Conservation (phyloP, 2,797 vertebrate genomes). For the Mormyrops boulengeri region DNA sequence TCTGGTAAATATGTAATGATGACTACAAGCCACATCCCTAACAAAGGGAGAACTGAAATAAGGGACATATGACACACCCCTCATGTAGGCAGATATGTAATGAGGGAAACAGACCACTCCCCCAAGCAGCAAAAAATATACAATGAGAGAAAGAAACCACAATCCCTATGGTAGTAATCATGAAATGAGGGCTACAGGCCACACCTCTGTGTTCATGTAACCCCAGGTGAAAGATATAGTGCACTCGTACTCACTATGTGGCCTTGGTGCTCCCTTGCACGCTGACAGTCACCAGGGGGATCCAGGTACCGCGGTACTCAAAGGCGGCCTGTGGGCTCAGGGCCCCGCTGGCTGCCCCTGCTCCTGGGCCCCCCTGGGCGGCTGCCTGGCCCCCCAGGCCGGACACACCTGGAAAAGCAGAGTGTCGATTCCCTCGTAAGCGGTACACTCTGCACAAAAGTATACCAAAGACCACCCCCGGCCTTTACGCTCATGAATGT, state of each 20-base stretch:
- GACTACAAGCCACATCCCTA: not conserved
- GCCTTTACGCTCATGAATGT: not conserved
- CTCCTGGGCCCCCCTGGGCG: constrained; percentile 68
- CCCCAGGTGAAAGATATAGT: not conserved
- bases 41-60: not conserved
- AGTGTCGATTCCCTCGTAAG: not conserved
- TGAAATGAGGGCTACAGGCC: not conserved
- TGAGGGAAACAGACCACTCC: not conserved
- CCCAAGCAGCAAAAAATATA: not conserved
- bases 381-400: constrained; percentile 63
- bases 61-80: not conserved
- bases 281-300: constrained; percentile 87
- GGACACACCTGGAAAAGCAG: constrained; percentile 51
- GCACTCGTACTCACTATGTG: constrained; percentile 80
- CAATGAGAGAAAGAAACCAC: not conserved
- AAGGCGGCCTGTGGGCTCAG: constrained; percentile 86
- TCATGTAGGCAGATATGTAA: not conserved
- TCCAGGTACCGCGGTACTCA: constrained; percentile 96
- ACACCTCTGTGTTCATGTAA: not conserved
- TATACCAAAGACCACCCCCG: not conserved
- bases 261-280: constrained; percentile 95
- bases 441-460: not conserved
- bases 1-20: not conserved
- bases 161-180: not conserved
- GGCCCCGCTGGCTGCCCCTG: constrained; percentile 66